Evolutionary conservation across 1,140 invertebrate species (phyloP).

Genomic region (Colletes gigas): DNA sequence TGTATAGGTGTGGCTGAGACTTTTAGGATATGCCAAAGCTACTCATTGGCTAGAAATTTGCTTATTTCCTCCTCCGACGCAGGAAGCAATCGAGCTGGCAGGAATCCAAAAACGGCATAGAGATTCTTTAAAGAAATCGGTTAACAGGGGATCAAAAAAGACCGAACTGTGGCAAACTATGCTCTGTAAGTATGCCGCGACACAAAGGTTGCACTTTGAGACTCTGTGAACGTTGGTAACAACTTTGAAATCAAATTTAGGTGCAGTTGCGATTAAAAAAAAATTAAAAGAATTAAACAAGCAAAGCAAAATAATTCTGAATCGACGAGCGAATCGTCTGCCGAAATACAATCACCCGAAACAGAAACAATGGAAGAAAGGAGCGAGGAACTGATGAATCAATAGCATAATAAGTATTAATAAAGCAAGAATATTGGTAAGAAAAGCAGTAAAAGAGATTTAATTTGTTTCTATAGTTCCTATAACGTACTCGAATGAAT

Average conservation of each 20-base stretch:
- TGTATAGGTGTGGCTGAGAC: conserved; percentile 65
- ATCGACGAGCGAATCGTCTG: neutral
- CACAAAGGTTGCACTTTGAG: neutral
- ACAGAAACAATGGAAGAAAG: neutral
- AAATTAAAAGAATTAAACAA: conserved; percentile 63
- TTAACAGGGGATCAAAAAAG: conserved; percentile 42
- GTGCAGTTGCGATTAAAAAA: conserved; percentile 70
- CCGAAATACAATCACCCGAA: conserved; percentile 2
- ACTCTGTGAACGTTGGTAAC: neutral
- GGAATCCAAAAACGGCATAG: conserved; percentile 68
- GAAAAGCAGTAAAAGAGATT: neutral
- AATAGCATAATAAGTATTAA: neutral
- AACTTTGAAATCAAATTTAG: conserved; percentile 44
- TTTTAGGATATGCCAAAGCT: conserved; percentile 59
- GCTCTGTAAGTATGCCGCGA: conserved; percentile 56
- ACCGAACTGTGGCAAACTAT: conserved; percentile 65
- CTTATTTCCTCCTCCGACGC: conserved; percentile 66
- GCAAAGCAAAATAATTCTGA: conserved; percentile 41
- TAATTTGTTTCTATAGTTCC: neutral
- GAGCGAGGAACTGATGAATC: conserved; percentile 33
- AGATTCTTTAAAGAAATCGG: conserved; percentile 60
- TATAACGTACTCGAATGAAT: neutral
- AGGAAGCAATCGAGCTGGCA: conserved; percentile 66
- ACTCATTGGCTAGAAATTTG: conserved; percentile 65
- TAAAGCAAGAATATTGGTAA: neutral